Evolutionary conservation across 2,113 vertebrate species (phyloP).

Genomic region (Eleginops maclovinus): DNA sequence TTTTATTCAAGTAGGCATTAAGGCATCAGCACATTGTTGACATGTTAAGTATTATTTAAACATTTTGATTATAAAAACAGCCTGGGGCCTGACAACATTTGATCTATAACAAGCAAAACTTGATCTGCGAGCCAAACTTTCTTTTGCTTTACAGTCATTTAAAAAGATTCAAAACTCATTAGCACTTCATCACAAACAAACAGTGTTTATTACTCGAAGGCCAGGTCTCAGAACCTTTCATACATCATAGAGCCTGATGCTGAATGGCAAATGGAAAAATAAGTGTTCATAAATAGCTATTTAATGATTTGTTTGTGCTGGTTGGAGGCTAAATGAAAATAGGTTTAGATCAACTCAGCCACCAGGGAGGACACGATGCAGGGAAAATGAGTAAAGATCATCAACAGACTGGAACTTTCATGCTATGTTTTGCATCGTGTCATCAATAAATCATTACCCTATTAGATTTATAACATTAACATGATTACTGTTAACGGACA

Average conservation of each 20-base stretch:
- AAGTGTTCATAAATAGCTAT: constrained; percentile 12
- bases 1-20: neutral
- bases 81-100: neutral
- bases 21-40: neutral
- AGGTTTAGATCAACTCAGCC: neutral
- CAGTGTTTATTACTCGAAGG: neutral
- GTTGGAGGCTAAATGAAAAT: constrained; percentile 15
- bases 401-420: constrained; percentile 22
- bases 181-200: neutral
- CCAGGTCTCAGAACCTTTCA: neutral
- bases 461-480: constrained; percentile 33
- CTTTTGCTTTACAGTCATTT: neutral
- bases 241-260: constrained; percentile 1
- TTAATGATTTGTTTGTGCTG: constrained; percentile 30
- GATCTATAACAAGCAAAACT: neutral
- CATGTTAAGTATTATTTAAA: neutral
- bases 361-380: neutral
- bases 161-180: neutral
- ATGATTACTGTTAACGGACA: constrained; percentile 36
- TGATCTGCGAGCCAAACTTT: neutral
- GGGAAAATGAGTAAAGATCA: constrained; percentile 15
- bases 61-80: neutral
- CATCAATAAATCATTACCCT: constrained; percentile 47
- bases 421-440: constrained; percentile 41
- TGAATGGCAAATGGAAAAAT: constrained; percentile 1